Conservation (phyloP, 2,113 vertebrate species). For the Sylvietta virens region DNA sequence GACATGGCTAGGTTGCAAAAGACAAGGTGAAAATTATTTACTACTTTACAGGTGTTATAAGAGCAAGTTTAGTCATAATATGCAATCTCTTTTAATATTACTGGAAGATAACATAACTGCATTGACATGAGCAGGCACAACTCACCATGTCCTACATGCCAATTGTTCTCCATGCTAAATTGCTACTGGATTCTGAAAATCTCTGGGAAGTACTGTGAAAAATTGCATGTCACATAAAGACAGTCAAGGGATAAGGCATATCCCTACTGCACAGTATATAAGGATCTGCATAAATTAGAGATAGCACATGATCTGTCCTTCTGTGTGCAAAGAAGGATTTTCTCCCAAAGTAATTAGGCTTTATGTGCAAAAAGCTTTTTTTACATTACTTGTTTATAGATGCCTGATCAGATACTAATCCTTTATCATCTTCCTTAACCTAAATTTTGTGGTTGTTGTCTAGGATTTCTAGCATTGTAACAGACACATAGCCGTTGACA, state of each 20-base stretch:
- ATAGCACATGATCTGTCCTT: conserved; percentile 29
- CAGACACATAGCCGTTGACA: not conserved
- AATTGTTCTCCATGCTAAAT: conserved; percentile 11
- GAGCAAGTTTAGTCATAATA: not conserved
- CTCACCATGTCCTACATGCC: not conserved
- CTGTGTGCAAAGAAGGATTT: conserved; percentile 35
- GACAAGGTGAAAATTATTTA: not conserved
- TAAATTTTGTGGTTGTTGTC: not conserved
- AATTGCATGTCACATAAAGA: not conserved
- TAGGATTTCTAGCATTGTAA: not conserved
- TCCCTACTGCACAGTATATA: conserved; percentile 11
- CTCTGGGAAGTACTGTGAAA: not conserved
- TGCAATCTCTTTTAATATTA: not conserved
- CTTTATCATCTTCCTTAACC: conserved; percentile 14
- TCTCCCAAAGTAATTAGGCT: conserved; percentile 31
- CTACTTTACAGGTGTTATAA: not conserved
- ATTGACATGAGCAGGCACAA: not conserved
- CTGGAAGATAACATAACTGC: not conserved
- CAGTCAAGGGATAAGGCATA: conserved; percentile 37
- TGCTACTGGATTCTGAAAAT: conserved; percentile 18
- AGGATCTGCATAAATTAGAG: conserved; percentile 62
- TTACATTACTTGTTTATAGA: not conserved
- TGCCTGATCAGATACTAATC: conserved; percentile 15
- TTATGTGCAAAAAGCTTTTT: conserved; percentile 30
- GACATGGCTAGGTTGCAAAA: not conserved